Base-by-base conservation (phyloP, 1,140 invertebrate genomes). In the Leptinotarsa texana region DNA sequence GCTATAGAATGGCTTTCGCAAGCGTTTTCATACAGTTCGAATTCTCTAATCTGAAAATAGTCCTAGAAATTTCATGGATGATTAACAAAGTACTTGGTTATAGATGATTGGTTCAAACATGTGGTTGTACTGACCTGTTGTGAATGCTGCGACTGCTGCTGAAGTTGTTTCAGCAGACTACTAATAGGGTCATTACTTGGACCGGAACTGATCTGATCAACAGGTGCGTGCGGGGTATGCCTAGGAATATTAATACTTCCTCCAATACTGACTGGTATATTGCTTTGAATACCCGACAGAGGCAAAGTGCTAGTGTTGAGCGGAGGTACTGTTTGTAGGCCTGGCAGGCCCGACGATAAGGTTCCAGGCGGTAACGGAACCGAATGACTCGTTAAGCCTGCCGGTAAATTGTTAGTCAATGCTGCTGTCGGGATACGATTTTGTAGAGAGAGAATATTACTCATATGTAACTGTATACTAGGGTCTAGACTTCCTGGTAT, bases 381-480 rank as follows among this genome's bases (percentile, higher is more conserved):
- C 8, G 77, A 66, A 11, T 79, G 21, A 15, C 66, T 68, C 6
- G 79, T 73, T 13, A 80, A 66, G 24, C 74, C 75, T 11, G 72
- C 49, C 6, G 75, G 75, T 27, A 77, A 71, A 65, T 77, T 79
- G 51, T 74, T 66, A 24, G 62, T 47, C 18, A 51, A 24, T 65
- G 77, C 75, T 69, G 78, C 81, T 21, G 84, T 75, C 15, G 86
- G 86, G 18, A 86, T 82, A 72, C 85, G 78, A 74, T 83, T 78
- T 67, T 86, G 86, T 61, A 88, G 74, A 72, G 85, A 85, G 72
- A 87, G 86, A 66, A 88, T 80, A 57, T 85, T 84, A 63, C 84
- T 85, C 85, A 89, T 87, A 68, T 88, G 88, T 18, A 89, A 87
- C 70, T 88, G 88, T 49, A 89, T 80, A 74, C 76, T 75, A 82